Conservation (phyloP, 2,888 invertebrate species). For the Aromia moschata region DNA sequence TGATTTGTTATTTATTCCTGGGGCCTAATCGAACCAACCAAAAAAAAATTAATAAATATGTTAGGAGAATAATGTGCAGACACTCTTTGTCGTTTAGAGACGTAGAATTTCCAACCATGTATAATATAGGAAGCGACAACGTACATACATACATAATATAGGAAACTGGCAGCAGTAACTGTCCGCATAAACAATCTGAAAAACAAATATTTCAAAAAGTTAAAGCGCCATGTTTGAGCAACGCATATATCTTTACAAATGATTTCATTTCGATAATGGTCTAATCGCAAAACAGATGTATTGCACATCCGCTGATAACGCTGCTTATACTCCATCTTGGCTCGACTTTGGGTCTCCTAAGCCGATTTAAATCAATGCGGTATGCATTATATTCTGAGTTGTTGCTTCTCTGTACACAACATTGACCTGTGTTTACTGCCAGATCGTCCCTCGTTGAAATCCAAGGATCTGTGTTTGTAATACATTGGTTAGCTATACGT, state of each 20-base stretch:
- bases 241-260: slow-evolving; percentile 26
- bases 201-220: slow-evolving; percentile 23
- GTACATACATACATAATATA: no score
- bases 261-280: slow-evolving; percentile 35
- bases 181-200: slow-evolving; percentile 22
- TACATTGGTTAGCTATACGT: no score
- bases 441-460: no score
- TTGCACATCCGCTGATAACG: slow-evolving; percentile 31
- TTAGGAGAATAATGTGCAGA: no score
- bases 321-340: slow-evolving; percentile 28
- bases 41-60: no score
- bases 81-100: no score
- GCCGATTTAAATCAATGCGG: slow-evolving; percentile 17
- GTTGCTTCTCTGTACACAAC: not conserved
- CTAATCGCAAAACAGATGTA: slow-evolving; percentile 33
- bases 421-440: not conserved
- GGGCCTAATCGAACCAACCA: no score
- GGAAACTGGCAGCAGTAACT: slow-evolving; percentile 11
- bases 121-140: no score
- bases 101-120: no score
- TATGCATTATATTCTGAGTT: not conserved
- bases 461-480: no score
- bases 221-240: slow-evolving; percentile 5
- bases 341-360: slow-evolving; percentile 24
- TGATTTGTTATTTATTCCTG: no score